A percentile compares a stretch with the other conserved stretches of the same genome.
phyloP scores from a whole-genome alignment of 2,797 vertebrate species.

The Myotis myotis region DNA sequence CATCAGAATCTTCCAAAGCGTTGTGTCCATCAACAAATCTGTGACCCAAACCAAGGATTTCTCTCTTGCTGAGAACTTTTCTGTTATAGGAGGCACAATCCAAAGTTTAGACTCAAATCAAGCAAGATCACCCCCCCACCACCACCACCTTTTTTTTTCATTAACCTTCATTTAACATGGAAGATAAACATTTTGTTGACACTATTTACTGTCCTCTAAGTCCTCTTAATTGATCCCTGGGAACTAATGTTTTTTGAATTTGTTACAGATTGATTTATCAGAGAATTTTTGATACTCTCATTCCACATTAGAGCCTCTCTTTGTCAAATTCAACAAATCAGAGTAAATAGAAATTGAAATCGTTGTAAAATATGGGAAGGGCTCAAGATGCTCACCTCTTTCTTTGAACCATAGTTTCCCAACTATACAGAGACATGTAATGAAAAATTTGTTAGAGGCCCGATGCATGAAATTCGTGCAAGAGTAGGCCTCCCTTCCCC shows the following conservation, averaged over 20 bases:
- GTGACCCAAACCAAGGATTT: not conserved
- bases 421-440: not conserved
- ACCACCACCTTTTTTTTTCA: not conserved
- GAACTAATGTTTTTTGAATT: not conserved
- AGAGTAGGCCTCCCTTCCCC: too few species aligned
- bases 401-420: not conserved
- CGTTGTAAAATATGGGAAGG: not conserved
- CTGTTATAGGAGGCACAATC: slow-evolving; percentile 13
- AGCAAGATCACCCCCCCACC: not conserved
- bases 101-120: slow-evolving; percentile 5
- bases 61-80: not conserved
- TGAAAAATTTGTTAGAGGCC: not conserved
- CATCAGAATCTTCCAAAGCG: not conserved
- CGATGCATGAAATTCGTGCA: too few species aligned
- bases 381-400: not conserved
- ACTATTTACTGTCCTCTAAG: not conserved
- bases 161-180: not conserved
- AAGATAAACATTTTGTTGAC: not conserved
- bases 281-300: not conserved
- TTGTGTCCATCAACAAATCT: not conserved
- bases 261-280: slow-evolving; percentile 20
- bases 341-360: slow-evolving; percentile 20
- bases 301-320: not conserved
- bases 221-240: not conserved
- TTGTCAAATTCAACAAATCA: slow-evolving; percentile 1